Evolutionary conservation across 2,797 vertebrate species (phyloP), one percentile per base, ranked within the genome.

Genomic region (Malacoraja senta): DNA sequence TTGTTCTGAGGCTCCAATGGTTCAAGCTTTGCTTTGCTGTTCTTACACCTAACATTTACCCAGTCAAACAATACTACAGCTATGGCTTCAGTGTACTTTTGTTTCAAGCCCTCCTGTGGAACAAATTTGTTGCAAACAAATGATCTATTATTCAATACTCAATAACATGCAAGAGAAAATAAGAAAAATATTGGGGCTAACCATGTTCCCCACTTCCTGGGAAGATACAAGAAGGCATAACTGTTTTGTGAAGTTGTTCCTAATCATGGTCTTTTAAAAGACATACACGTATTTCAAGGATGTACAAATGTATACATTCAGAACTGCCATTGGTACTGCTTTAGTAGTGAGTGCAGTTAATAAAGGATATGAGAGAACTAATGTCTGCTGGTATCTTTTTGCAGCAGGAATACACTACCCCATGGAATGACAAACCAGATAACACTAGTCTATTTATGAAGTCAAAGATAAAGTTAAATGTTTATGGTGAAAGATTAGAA

Each of bases 81-180:
- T 26, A 91, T 9, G 35, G 88, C 71, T 44, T 91, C 29, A 94
- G 88, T 32, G 17, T 3, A n/a, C 2, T 94, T 8, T 17, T 13
- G 94, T 94, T 94, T 58, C 92, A 94, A 93, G n/a, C 44, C 81
- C 0, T 94, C 65, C 78, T 3, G 1, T 93, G 17, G 80, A 13
- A 2, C 0, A 53, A 2, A 10, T 12, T 13, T 93, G 0, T 84
- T 15, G 81, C 77, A 94, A 94, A 93, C 0, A 93, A 26, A 1
- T 76, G 53, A 76, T 80, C 93, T 93, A 92, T 65, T 44, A 95
- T 93, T n/a, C 93, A 94, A 93, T 3, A 93, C 93, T 93, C 88
- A 91, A 1, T 19, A 91, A 0, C 17, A 94, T 38, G 72, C 65
- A 61, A 77, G 19, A 78, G 38, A 58, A 83, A 8, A 81, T 15